phyloP scores from a whole-genome alignment of 2,888 invertebrate genomes.

The Poecilobothrus nobilitatus region DNA sequence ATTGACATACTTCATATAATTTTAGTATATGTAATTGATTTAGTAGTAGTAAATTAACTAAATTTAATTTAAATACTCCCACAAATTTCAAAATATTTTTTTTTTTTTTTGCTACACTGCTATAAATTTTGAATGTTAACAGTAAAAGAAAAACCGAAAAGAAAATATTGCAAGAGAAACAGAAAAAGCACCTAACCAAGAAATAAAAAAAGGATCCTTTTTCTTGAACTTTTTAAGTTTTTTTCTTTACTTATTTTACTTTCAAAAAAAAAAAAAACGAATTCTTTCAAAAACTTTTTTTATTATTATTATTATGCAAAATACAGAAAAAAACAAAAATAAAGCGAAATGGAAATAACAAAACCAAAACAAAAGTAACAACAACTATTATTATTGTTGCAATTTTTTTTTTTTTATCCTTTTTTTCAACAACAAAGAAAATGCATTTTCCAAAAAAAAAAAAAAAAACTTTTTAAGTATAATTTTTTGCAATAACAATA shows the following conservation, averaged over 20 bases:
- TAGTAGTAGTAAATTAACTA: too few relatives aligned
- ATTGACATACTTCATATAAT: too few relatives aligned
- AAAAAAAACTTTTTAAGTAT: not conserved
- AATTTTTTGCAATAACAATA: slow-evolving; percentile 5
- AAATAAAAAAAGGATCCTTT: not conserved
- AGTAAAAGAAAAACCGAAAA: not conserved
- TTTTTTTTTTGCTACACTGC: too few relatives aligned
- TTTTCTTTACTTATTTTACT: too few relatives aligned
- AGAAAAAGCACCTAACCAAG: not conserved
- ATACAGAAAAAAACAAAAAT: not conserved
- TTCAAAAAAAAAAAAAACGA: not conserved
- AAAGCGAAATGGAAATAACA: not conserved
- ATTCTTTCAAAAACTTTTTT: not conserved
- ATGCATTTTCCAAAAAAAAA: not conserved
- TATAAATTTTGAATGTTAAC: too few relatives aligned
- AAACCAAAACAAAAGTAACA: not conserved
- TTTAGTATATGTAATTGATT: too few relatives aligned
- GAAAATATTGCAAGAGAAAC: not conserved
- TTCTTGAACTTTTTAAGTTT: not conserved
- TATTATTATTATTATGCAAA: not conserved
- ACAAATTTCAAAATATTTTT: too few relatives aligned
- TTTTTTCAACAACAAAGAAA: not conserved
- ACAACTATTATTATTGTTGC: not conserved
- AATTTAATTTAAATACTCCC: too few relatives aligned
- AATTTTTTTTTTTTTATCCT: not conserved